Evolutionary conservation across 2,888 invertebrate species (phyloP), one percentile per base, ranked within the genome.

Genomic region (Stictocephala bisonia): DNA sequence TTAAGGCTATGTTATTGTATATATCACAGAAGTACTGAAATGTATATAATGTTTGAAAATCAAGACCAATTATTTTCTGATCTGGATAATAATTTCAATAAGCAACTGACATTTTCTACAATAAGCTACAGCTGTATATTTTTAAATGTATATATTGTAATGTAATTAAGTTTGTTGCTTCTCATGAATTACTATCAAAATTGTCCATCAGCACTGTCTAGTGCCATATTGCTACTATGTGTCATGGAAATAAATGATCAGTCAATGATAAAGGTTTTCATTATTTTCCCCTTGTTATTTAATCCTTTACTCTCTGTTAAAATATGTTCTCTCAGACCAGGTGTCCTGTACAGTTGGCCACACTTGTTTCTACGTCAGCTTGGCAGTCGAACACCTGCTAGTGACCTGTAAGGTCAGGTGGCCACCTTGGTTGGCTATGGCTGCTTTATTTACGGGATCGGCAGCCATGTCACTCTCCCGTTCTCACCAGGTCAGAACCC

Each of bases 171-270:
- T 64, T 64, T 44, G 40, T 64, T 64, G 64, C 64, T 64, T 64
- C 40, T 64, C 44, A 64, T 40, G 15, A 60, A 35, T n/a, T n/a
- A n/a, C n/a, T n/a, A n/a, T n/a, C n/a, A 35, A 60, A 22, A 60
- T 35, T 60, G 60, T 60, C 60, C 60, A 35, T 60, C 31, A 60
- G 60, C 60, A 60, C 60, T 60, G 60, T 60, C 60, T 60, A 60
- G 60, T 60, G 60, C 60, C 60, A 60, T 60, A 60, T n/a, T 40
- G 60, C 60, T 60, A 60, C 40, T 60, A 60, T 60, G 60, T 60
- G 60, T 60, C 60, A 60, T 35, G 31, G 40, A 31, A 60, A 60
- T 60, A 60, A 60, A 60, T n/a, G n/a, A n/a, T n/a, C n/a, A n/a
- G n/a, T n/a, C n/a, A n/a, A n/a, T n/a, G n/a, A n/a, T n/a, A n/a